Conservation (phyloP, 2,113 vertebrate genomes). For the Pardalotus punctatus region DNA sequence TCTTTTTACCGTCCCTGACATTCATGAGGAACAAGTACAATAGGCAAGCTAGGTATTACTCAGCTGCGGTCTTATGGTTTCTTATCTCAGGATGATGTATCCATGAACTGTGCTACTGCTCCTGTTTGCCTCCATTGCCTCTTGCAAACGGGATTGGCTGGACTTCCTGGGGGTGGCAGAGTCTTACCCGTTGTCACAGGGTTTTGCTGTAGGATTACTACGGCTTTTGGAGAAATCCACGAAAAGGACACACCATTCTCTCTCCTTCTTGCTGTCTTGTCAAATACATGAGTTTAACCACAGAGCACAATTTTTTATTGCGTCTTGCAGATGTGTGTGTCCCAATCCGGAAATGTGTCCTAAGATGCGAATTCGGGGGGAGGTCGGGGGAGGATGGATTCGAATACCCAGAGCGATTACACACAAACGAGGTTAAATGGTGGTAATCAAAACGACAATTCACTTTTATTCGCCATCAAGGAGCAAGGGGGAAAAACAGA, state of each 20-base stretch:
- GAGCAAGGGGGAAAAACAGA: background rate
- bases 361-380: rapidly evolving
- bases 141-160: background rate
- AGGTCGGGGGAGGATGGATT: too few relatives aligned
- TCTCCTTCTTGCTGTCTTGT: background rate
- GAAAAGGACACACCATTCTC: background rate
- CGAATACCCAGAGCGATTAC: rapidly evolving
- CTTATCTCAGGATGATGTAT: background rate
- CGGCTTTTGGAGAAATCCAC: background rate
- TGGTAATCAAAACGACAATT: background rate
- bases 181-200: background rate
- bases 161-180: background rate
- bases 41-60: background rate
- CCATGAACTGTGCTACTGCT: background rate
- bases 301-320: background rate
- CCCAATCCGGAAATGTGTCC: rapidly evolving
- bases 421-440: rapidly evolving
- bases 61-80: background rate
- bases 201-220: background rate
- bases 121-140: background rate
- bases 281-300: background rate
- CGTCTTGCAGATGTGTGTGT: background rate
- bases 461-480: background rate
- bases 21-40: background rate
- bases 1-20: background rate